Conservation (phyloP, 2,113 vertebrate genomes). For the Sinosuthora webbiana region DNA sequence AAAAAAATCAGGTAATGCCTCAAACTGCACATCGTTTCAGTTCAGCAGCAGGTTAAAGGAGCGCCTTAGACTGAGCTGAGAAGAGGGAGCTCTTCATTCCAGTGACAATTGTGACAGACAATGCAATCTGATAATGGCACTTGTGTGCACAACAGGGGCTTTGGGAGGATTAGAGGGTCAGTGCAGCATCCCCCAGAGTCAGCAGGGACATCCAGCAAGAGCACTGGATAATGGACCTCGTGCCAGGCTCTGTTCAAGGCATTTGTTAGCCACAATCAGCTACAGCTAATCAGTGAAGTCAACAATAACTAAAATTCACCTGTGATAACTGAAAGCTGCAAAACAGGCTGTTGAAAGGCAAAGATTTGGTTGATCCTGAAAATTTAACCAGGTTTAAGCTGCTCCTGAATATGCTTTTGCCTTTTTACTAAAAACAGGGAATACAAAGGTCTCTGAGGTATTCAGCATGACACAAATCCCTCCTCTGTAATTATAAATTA, state of each 20-base stretch:
- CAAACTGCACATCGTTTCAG: not conserved
- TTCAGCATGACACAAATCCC: not conserved
- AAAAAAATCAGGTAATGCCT: not conserved
- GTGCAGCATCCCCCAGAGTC: not conserved
- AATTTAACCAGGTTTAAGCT: not conserved
- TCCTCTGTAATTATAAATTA: not conserved
- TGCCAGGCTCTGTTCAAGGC: not conserved
- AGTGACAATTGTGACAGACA: not conserved
- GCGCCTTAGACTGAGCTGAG: not conserved
- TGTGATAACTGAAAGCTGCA: not conserved
- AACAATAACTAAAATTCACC: not conserved
- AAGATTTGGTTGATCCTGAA: not conserved
- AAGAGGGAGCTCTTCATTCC: not conserved
- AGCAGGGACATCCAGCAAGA: not conserved
- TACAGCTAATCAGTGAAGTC: not conserved
- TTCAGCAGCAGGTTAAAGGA: not conserved
- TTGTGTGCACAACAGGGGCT: not conserved
- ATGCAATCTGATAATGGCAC: not conserved
- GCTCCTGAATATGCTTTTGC: not conserved
- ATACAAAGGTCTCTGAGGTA: not conserved
- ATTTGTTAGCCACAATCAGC: not conserved
- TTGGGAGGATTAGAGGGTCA: not conserved
- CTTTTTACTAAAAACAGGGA: not conserved
- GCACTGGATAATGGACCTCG: accelerated
- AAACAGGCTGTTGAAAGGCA: not conserved